Conservation (phyloP, 2,888 invertebrate genomes). For the Gerris lacustris region DNA sequence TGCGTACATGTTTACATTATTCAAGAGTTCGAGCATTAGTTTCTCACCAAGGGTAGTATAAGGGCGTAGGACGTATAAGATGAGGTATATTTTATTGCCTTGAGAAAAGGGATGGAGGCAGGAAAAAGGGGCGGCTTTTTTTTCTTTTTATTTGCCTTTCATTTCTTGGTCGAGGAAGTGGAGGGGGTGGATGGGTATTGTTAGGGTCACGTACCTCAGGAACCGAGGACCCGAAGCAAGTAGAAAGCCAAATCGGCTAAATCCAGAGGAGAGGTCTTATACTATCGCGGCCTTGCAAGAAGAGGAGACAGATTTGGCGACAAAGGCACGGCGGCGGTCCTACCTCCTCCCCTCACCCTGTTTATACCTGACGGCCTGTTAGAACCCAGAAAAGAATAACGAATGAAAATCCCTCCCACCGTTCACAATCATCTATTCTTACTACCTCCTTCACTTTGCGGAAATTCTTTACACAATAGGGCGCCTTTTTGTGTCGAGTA, state of each 20-base stretch:
- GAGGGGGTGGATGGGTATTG: neutral
- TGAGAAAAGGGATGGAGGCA: neutral
- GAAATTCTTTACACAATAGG: too few species aligned
- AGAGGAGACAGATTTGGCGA: too few species aligned
- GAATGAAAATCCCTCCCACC: too few species aligned
- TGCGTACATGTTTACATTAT: neutral
- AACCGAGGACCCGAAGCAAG: neutral
- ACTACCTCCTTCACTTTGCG: too few species aligned
- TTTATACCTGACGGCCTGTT: too few species aligned
- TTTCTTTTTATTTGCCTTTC: neutral
- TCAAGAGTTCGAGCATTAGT: neutral
- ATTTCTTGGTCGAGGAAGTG: neutral
- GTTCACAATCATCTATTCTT: too few species aligned
- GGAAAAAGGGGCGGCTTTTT: neutral
- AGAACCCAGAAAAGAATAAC: too few species aligned
- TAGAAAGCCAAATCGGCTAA: neutral
- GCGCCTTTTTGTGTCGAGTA: too few species aligned
- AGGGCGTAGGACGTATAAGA: neutral
- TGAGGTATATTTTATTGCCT: slow-evolving; percentile 3
- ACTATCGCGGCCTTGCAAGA: too few species aligned
- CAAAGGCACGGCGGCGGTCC: too few species aligned
- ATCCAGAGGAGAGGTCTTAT: neutral
- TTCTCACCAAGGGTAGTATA: neutral
- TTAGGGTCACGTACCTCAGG: neutral
- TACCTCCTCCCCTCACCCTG: too few species aligned